Conservation (phyloP, 2,797 vertebrate genomes). For the Tokudaia muenninki region DNA sequence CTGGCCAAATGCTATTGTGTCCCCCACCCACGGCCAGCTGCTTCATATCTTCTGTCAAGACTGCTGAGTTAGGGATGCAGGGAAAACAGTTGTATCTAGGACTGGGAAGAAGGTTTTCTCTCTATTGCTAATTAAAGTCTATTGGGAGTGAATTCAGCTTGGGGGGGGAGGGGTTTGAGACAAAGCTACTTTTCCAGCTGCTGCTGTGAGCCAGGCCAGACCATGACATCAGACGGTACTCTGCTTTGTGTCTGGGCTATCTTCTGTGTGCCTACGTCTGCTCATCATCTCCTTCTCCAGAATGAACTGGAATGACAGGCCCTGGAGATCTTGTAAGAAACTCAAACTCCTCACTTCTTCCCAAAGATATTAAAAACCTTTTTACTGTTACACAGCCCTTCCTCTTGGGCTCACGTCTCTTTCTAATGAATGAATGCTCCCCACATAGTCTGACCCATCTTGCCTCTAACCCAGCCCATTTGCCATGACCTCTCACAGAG, state of each 20-base stretch:
- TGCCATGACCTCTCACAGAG: neutral
- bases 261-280: neutral
- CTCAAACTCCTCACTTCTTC: neutral
- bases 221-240: neutral
- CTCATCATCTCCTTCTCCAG: neutral
- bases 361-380: neutral
- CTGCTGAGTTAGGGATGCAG: neutral
- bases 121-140: conserved; percentile 40
- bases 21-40: neutral
- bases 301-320: neutral
- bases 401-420: neutral
- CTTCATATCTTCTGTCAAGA: conserved; percentile 43
- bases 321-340: neutral
- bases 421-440: neutral
- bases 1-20: neutral
- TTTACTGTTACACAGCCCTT: neutral
- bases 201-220: neutral
- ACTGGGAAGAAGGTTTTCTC: conserved; percentile 36
- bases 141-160: conserved; percentile 6
- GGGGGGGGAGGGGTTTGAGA: neutral
- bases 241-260: neutral
- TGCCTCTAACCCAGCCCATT: neutral
- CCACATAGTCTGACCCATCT: neutral
- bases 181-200: conserved; percentile 36
- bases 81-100: conserved; percentile 42